phyloP scores from a whole-genome alignment of 1,140 invertebrate genomes.

The Akabosia matsudoensis region DNA sequence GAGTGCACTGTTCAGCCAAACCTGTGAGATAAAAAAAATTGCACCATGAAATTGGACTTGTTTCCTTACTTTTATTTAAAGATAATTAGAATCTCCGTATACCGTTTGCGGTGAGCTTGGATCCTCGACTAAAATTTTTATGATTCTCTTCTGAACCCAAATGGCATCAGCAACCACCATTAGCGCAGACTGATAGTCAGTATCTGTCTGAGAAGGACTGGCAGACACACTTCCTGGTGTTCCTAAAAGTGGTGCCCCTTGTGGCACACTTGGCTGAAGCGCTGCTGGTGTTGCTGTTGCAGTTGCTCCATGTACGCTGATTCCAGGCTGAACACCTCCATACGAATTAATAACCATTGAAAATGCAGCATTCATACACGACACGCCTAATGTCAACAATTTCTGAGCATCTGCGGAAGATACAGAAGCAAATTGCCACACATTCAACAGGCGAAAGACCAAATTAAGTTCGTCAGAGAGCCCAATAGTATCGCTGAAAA shows the following conservation, averaged over 20 bases:
- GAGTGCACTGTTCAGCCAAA: slow-evolving; percentile 42
- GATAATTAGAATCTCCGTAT: background rate
- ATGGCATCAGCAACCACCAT: slow-evolving; percentile 40
- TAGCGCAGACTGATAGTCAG: slow-evolving; percentile 38
- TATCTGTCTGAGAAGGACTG: slow-evolving; percentile 23
- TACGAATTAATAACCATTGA: slow-evolving; percentile 37
- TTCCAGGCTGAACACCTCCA: background rate
- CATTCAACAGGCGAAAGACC: slow-evolving; percentile 39
- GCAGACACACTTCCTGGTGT: background rate
- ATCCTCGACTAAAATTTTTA: slow-evolving; percentile 41
- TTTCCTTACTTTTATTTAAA: background rate
- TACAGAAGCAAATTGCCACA: slow-evolving; percentile 35
- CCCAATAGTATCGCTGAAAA: slow-evolving; percentile 20
- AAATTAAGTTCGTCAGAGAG: slow-evolving; percentile 44
- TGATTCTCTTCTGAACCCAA: slow-evolving; percentile 42
- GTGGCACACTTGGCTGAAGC: background rate
- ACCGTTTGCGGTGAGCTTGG: slow-evolving; percentile 41
- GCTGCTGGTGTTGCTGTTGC: background rate
- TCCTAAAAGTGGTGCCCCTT: background rate
- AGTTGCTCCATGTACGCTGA: background rate
- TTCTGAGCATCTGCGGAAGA: slow-evolving; percentile 35
- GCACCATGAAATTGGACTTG: background rate
- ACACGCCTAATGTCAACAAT: slow-evolving; percentile 31
- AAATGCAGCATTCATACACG: slow-evolving; percentile 37
- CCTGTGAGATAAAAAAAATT: slow-evolving; percentile 28